Evolutionary conservation across 2,113 vertebrate species (phyloP), one percentile per base, ranked within the genome.

Genomic region (Corythornis cristatus): DNA sequence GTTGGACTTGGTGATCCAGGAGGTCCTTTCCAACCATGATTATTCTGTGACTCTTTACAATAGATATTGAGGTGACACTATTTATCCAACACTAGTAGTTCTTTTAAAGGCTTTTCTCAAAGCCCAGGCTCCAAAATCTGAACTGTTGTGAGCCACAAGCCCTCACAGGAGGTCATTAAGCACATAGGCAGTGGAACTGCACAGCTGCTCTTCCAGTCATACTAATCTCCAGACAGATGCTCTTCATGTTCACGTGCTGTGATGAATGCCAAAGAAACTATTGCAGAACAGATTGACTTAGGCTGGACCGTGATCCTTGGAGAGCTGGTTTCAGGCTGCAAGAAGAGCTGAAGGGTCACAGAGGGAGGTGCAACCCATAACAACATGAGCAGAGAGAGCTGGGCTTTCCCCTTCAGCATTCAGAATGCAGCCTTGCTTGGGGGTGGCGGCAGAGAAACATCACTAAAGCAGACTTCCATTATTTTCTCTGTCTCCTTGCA

Each of bases 201-300:
- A 64, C 93, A 96, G 94, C 87, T 92, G 91, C 68, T 94, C 46
- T 72, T 93, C 72, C 75, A 88, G 82, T 83, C 84, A 74, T 85
- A 56, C 43, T 62, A 73, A 73, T 88, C 93, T 92, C 91, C 77
- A 88, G 93, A 76, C 84, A 94, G 93, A 92, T 91, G 93, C 87
- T 74, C 74, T 80, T 95, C 89, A 83, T 91, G 91, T 92, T 95
- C 72, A 18, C 71, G 40, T 83, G 29, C 67, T 72, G 46, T 87
- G 71, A 91, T 85, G 75, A 93, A 70, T 87, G 96, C 86, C 91
- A 95, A 76, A 93, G 66, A 80, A 95, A 56, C 93, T 96, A 87
- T 92, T 92, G 95, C 89, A 70, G 43, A 95, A 88, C 78, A 92
- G 85, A 96, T 94, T 96, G 85, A 89, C 57, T 95, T 89, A 87